phyloP scores from a whole-genome alignment of 2,797 vertebrate genomes.

The Urosaurus nigricauda region DNA sequence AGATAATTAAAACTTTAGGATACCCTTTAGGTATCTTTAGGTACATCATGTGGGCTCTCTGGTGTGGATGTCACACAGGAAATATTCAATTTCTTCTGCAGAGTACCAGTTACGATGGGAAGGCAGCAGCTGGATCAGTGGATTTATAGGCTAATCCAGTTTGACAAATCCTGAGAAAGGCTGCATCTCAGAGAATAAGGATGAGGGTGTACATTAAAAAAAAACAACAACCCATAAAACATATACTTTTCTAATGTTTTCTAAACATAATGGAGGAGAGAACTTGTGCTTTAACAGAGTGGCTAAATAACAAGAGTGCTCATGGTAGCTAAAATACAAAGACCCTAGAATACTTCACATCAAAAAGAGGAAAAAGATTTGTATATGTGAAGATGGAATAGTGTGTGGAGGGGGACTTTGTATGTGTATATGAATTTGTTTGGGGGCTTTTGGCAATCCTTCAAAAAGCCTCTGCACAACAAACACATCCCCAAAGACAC shows the following conservation, averaged over 20 bases:
- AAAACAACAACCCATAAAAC: slow-evolving; percentile 5
- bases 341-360: slow-evolving; percentile 33
- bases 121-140: background rate
- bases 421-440: background rate
- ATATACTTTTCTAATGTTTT: background rate
- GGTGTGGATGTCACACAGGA: background rate
- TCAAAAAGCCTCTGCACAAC: slow-evolving; percentile 18
- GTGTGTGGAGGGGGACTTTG: no score
- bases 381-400: background rate
- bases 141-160: slow-evolving; percentile 43
- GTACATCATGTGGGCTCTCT: no score
- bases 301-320: background rate
- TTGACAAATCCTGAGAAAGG: slow-evolving; percentile 41
- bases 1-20: no score
- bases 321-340: slow-evolving; percentile 25
- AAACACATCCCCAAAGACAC: slow-evolving; percentile 17
- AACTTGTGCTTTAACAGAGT: slow-evolving; percentile 5
- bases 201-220: background rate
- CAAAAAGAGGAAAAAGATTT: background rate
- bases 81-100: background rate
- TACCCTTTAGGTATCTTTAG: no score
- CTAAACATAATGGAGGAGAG: slow-evolving; percentile 2
- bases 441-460: background rate
- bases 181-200: slow-evolving; percentile 18
- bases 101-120: background rate